Evolutionary conservation across 2,888 invertebrate species (phyloP).

Genomic region (Nebria salina): DNA sequence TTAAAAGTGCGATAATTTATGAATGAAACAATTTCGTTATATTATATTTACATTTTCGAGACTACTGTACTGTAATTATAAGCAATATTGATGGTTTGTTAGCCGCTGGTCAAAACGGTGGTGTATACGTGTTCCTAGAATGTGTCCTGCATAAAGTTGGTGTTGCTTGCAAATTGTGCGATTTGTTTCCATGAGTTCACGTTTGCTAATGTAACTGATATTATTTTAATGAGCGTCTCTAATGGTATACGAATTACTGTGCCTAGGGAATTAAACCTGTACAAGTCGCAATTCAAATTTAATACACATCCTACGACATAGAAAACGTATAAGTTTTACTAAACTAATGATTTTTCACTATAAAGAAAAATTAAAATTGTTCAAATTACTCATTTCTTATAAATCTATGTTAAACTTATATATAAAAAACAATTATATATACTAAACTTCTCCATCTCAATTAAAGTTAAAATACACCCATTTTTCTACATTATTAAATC

Average conservation of each 20-base stretch:
- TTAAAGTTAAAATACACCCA: background rate
- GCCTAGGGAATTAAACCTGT: slow-evolving; percentile 8
- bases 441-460: background rate
- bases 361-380: too few species aligned
- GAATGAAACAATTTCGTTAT: background rate
- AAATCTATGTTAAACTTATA: too few species aligned
- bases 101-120: background rate
- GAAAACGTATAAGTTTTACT: too few species aligned
- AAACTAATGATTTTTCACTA: too few species aligned
- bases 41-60: background rate
- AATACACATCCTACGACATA: background rate
- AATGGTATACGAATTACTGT: slow-evolving; percentile 11
- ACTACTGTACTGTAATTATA: background rate
- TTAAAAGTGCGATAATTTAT: background rate
- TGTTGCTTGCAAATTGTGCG: slow-evolving; percentile 7
- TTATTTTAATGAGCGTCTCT: slow-evolving; percentile 22
- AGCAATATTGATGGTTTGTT: background rate
- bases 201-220: slow-evolving; percentile 21
- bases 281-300: slow-evolving; percentile 11
- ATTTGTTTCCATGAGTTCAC: slow-evolving; percentile 13
- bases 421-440: too few species aligned
- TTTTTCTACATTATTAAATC: background rate
- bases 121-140: background rate
- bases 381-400: too few species aligned
- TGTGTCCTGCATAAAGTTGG: slow-evolving; percentile 7